Base-by-base conservation (phyloP, 2,113 vertebrate species). In the Pachycephala philippinensis region DNA sequence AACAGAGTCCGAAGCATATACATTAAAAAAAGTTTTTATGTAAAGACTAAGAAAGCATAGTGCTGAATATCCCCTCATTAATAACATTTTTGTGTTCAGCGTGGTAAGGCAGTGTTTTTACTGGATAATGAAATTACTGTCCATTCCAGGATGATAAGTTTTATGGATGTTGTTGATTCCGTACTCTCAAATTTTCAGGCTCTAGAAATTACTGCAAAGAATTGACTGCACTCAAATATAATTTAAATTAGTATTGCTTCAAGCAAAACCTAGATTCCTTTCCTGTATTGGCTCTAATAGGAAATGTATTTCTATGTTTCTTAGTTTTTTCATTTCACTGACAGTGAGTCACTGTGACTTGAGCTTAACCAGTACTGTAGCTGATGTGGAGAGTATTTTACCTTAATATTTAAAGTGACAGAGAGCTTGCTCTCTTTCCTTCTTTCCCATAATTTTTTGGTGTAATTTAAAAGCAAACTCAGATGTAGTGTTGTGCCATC, bases 101-200 rank as follows among this genome's bases (percentile, higher is more conserved):
- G 4, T 63, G 79, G 23, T 59, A 69, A 96, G 40, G 83, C 59
- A 78, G 14, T 93, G 30, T 87, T 97, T 97, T 93, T 86, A 86
- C 80, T 93, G 60, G 50, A 84, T 95, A 93, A 93, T 87, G 63
- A 95, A 95, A 95, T 94, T 83, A 91, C n/a, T 95, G 30, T 86
- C 72, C 68, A 37, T 84, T 96, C 81, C 89, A 93, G 92, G 61
- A 93, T 16, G 31, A 60, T 65, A 74, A 26, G 19, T 90, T 96
- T 95, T 92, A 65, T 64, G 39, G 71, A 52, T 68, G 79, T 61
- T 78, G 61, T 92, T 97, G 80, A 93, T 76, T 97, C 60, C 91
- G 21, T 76, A 49, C 81, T 94, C 18, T 89, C 60, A 96, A 80
- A 60, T 87, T 89, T 94, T 96, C 69, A 68, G 85, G 47, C 78